Evolutionary conservation across 2,113 vertebrate species (phyloP), one percentile per base, ranked within the genome.

Genomic region (Oriolus oriolus): DNA sequence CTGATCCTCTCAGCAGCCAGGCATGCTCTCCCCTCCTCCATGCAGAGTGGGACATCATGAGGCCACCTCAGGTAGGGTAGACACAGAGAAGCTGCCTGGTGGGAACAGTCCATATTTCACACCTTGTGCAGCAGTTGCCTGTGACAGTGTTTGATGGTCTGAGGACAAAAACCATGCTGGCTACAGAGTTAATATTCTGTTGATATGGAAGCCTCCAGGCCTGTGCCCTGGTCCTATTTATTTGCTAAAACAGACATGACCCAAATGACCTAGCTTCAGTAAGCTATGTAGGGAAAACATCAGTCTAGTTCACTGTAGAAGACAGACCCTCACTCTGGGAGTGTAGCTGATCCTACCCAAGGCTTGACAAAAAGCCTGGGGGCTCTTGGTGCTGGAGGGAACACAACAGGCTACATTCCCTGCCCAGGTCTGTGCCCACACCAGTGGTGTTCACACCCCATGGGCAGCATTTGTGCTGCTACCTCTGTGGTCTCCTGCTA

Each of bases 1-100:
- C 41, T 1, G 3, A 28, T 76, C 57, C 47, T 61, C 54, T 77
- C 59, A 68, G 30, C 49, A 60, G 16, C 6, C 60, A 66, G 26
- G 5, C 11, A 5, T 64, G n/a, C 3, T 2, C 45, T 59, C 42
- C 71, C 5, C 30, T 66, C 44, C 1, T 0, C 24, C 2, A 0
- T 22, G 23, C 54, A 45, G 41, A 68, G 33, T 27, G 33, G 45
- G 42, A 27, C 20, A 30, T 14, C n/a, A 14, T 13, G 57, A 83
- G n/a, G 22, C 17, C 50, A 65, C 16, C 30, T 88, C 15, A 69
- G 73, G 33, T 4, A 33, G 26, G 30, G 16, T 7, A 63, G 47
- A 45, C 41, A 39, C 31, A 70, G 44, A 71, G 39, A 76, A 80
- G 60, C 49, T 88, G 23, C 39, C 47, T 71, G n/a, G 16, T 90